Evolutionary conservation across 1,140 invertebrate genomes (phyloP), one percentile per base, ranked within the genome.

Genomic region (Drosophila mauritiana): DNA sequence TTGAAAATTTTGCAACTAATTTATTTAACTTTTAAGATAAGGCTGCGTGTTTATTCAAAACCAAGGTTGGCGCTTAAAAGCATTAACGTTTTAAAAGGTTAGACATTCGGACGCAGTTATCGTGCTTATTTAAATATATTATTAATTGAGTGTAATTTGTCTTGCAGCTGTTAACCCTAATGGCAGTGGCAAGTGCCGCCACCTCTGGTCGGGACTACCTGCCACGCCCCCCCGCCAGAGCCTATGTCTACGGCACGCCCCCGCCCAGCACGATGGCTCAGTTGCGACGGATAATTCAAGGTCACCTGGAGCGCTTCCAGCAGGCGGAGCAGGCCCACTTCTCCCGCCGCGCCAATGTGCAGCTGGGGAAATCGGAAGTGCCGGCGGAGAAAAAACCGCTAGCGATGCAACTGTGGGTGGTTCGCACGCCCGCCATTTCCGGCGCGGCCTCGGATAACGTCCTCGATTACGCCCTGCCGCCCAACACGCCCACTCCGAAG

Each of bases 401-500:
- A 54, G 25, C 36, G 7, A 78, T 78, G 73, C 73, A 76, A n/a
- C 17, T 76, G 49, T 49, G 57, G 74, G 42, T 61, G 48, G 46
- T 57, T 27, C 54, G 15, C 54, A 20, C 48, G 58, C 15, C 70
- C 57, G 45, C 22, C 37, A 2, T 36, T 22, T 34, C 61, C 15
- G 58, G 36, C 11, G 59, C 59, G 2, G 74, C 64, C 25, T 68
- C 78, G 12, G 74, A 75, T 20, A 63, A 57, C 11, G 46, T 25
- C 11, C 39, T 79, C 55, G 79, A 77, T 1, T 68, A 69, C n/a
- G 59, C 49, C 2, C 37, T 85, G 74, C 58, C 86, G 0, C 81
- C 81, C 6, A 86, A 90, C 25, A 68, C 81, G 15, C 85, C 89
- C 10, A 90, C 82, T n/a, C 78, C 76, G 10, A 91, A 91, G 69